A percentile compares a stretch with the other conserved stretches of the same genome.
Conservation (phyloP, 2,888 invertebrate genomes). For the Leptinotarsa juncta region DNA sequence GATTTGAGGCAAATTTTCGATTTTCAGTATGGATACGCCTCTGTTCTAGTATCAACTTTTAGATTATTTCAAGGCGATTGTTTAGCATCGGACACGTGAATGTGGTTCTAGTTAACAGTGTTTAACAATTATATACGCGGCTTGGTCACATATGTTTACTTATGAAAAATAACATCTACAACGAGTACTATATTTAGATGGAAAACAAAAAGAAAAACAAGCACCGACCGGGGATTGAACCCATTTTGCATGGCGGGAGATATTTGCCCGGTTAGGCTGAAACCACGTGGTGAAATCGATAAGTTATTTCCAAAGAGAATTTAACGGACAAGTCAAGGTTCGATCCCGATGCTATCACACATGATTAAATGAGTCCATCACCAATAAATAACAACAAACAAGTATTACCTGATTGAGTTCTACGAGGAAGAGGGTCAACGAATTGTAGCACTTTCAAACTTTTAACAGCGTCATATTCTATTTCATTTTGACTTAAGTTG, state of each 20-base stretch:
- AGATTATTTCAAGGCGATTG: too few relatives aligned
- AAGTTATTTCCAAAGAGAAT: not conserved
- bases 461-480: conserved; percentile 9
- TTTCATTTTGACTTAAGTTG: not conserved
- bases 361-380: not conserved
- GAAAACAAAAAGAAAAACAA: not conserved
- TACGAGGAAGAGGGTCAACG: not conserved
- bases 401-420: not conserved
- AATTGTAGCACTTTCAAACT: not conserved
- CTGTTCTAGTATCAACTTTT: too few relatives aligned
- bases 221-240: not conserved
- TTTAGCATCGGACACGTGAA: too few relatives aligned
- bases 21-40: too few relatives aligned
- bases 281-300: conserved; percentile 3
- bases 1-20: too few relatives aligned
- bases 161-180: not conserved
- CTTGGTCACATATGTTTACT: too few relatives aligned
- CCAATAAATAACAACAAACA: not conserved
- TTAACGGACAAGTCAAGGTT: not conserved
- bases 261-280: not conserved
- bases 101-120: too few relatives aligned
- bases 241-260: not conserved
- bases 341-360: not conserved
- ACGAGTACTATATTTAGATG: not conserved
- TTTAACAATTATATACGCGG: too few relatives aligned